Percentiles rank a stretch among this genome's conserved stretches.
Evolutionary conservation across 1,140 invertebrate genomes (phyloP).

Genomic region (Camponotus pennsylvanicus): DNA sequence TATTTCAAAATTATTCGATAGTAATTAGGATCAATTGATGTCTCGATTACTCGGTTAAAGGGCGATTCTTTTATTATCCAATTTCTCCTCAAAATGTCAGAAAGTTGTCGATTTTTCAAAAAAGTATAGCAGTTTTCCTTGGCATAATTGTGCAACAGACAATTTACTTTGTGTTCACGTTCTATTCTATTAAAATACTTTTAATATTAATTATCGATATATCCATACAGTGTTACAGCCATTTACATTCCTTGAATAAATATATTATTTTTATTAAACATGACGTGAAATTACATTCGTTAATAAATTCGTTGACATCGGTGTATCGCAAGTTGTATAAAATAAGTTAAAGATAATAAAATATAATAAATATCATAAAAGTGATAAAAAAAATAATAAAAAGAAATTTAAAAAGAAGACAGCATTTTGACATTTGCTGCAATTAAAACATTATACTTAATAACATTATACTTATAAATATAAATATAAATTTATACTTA

Average conservation of each 20-base stretch:
- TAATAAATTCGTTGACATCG: neutral
- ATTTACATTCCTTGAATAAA: neutral
- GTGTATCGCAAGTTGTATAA: neutral
- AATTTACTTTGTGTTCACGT: neutral
- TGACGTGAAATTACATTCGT: too few species aligned
- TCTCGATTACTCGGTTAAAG: neutral
- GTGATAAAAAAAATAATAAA: neutral
- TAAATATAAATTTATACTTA: too few species aligned
- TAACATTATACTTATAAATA: neutral
- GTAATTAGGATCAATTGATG: neutral
- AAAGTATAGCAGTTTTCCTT: constrained; percentile 66
- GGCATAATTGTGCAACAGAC: constrained; percentile 70
- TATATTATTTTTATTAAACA: too few species aligned
- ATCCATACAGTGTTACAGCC: neutral
- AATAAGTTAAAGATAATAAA: neutral
- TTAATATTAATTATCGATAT: neutral
- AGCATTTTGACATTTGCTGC: too few species aligned
- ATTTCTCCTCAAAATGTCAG: neutral
- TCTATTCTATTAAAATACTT: neutral
- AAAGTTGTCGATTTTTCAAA: neutral
- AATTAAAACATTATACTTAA: neutral
- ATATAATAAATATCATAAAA: neutral
- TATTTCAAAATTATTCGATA: neutral
- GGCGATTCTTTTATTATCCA: neutral
- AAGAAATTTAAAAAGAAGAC: neutral